Conservation (phyloP, 2,797 vertebrate species). For the Galaxias olidus region DNA sequence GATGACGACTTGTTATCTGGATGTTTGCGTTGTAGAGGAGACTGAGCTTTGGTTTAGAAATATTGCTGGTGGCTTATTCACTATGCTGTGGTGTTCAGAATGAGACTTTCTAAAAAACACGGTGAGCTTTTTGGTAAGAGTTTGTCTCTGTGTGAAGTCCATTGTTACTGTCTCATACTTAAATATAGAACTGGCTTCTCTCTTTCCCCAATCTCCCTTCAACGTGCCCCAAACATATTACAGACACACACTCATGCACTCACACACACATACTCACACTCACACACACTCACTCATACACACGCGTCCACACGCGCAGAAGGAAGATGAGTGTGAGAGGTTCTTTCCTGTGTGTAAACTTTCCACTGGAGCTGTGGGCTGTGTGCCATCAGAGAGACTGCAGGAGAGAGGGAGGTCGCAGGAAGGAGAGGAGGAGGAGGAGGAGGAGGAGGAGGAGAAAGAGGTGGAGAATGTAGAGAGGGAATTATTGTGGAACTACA, state of each 20-base stretch:
- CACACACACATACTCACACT: background rate
- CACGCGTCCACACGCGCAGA: constrained; percentile 10
- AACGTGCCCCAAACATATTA: background rate
- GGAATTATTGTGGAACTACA: background rate
- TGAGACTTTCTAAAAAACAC: too few relatives aligned
- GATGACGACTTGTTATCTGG: too few relatives aligned
- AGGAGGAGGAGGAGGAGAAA: constrained; percentile 1
- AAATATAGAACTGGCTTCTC: too few relatives aligned
- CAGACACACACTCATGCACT: background rate
- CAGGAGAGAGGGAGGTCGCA: background rate
- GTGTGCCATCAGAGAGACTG: constrained; percentile 14
- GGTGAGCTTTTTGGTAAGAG: too few relatives aligned
- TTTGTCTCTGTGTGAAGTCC: too few relatives aligned
- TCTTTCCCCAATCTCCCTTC: too few relatives aligned
- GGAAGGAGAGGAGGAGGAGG: background rate
- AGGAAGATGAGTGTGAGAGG: constrained; percentile 27
- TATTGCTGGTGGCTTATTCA: too few relatives aligned
- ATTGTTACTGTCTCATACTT: too few relatives aligned
- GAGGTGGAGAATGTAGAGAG: background rate
- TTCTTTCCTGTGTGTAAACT: constrained; percentile 62
- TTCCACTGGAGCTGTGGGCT: constrained; percentile 58
- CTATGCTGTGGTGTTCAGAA: too few relatives aligned
- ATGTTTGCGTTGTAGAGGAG: too few relatives aligned
- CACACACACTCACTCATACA: background rate
- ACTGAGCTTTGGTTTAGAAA: too few relatives aligned